Evolutionary conservation across 2,797 vertebrate genomes (phyloP).

Genomic region (Alauda arvensis): DNA sequence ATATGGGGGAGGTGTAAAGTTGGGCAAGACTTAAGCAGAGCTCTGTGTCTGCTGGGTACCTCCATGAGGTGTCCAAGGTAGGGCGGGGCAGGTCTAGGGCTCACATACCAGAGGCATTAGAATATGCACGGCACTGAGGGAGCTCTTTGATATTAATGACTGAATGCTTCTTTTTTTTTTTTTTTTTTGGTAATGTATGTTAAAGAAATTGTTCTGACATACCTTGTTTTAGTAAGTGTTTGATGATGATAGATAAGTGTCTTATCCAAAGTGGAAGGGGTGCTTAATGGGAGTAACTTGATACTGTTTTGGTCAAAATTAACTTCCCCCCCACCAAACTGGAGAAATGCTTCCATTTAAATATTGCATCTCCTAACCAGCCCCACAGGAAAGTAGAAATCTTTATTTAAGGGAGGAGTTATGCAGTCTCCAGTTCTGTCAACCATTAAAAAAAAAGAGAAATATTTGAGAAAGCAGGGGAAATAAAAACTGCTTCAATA

Average conservation of each 20-base stretch:
- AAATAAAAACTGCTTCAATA: not conserved
- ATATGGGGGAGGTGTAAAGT: not conserved
- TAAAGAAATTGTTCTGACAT: not conserved
- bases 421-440: not conserved
- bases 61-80: not conserved
- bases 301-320: not conserved
- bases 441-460: not conserved
- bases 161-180: not conserved
- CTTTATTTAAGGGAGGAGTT: not conserved
- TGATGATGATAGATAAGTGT: not conserved
- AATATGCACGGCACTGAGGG: not conserved
- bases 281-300: not conserved
- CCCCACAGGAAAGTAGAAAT: not conserved
- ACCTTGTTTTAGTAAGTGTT: not conserved
- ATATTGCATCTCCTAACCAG: not conserved
- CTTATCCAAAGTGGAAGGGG: not conserved
- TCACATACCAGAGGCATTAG: not conserved
- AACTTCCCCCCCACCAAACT: fast-evolving
- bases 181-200: not conserved
- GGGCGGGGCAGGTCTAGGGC: not conserved
- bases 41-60: not conserved
- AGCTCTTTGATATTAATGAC: not conserved
- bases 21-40: not conserved
- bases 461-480: not conserved
- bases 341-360: not conserved